Evolutionary conservation across 92 coral and sea anemone genomes (phyloP).

Genomic region (Zoanthus sociatus): DNA sequence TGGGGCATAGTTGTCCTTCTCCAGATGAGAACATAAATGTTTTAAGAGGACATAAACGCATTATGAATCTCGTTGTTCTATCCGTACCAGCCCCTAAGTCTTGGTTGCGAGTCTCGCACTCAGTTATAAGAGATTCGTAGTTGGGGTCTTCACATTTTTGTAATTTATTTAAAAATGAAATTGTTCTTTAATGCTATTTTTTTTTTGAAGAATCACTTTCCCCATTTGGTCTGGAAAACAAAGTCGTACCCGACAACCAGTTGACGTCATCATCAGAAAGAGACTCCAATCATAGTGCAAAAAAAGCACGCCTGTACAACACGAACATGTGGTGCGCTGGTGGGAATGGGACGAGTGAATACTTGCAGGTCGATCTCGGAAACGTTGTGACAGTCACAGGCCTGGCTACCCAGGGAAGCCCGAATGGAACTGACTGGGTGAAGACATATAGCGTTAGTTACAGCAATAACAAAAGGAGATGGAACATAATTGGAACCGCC

Average conservation of each 20-base stretch:
- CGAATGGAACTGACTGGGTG: not conserved
- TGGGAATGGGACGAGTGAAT: slow-evolving; percentile 13
- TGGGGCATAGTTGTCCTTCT: too few relatives aligned
- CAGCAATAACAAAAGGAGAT: not conserved
- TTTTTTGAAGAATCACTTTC: too few relatives aligned
- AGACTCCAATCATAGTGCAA: slow-evolving; percentile 2
- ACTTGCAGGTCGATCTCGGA: not conserved
- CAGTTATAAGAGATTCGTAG: too few relatives aligned
- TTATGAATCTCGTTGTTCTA: too few relatives aligned
- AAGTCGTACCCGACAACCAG: not conserved
- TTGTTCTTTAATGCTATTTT: too few relatives aligned
- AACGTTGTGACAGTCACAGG: not conserved
- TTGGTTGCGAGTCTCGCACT: too few relatives aligned
- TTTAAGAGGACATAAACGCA: too few relatives aligned
- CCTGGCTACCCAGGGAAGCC: slow-evolving; percentile 22
- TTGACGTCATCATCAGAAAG: not conserved
- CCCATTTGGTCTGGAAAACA: too few relatives aligned
- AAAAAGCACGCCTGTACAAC: slow-evolving; percentile 12
- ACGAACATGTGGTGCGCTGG: slow-evolving; percentile 17
- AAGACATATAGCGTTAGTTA: slow-evolving; percentile 7
- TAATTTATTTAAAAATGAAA: too few relatives aligned
- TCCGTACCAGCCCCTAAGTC: too few relatives aligned
- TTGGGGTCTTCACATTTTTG: too few relatives aligned
- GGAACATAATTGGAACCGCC: not conserved
- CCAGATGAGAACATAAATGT: too few relatives aligned